Evolutionary conservation across 2,113 vertebrate species (phyloP).

Genomic region (Anser cygnoides): DNA sequence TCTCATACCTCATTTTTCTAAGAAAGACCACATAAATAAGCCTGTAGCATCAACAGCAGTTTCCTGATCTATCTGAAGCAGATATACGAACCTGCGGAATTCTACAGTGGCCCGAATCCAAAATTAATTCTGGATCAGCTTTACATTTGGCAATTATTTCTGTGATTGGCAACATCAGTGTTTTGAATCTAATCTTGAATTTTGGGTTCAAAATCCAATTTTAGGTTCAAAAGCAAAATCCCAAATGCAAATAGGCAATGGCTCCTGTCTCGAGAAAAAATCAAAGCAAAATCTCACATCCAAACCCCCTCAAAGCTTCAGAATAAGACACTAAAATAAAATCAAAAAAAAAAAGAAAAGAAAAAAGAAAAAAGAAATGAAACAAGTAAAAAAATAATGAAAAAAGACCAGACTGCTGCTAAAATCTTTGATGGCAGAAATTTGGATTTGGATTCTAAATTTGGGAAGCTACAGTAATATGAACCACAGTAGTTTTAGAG

Average conservation of each 20-base stretch:
- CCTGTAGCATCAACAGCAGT: background rate
- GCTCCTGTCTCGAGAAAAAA: background rate
- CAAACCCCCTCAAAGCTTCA: background rate
- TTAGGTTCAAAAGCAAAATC: background rate
- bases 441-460: background rate
- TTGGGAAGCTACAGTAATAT: background rate
- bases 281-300: background rate
- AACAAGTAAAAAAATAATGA: background rate
- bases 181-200: background rate
- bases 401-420: background rate
- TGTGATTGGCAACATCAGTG: background rate
- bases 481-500: background rate
- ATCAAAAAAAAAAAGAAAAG: background rate
- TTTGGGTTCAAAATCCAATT: background rate
- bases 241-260: background rate
- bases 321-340: background rate
- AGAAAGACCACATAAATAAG: background rate
- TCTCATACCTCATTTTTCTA: background rate
- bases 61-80: background rate
- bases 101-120: background rate
- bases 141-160: background rate
- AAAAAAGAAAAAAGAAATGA: background rate
- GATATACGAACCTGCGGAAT: background rate
- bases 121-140: background rate
- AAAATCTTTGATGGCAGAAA: background rate